A percentile compares a stretch with the other conserved stretches of the same genome.
These are phyloP conservation scores for Troides helena DNA, from an alignment of 2,888 invertebrate species.

Conservation along the genomic window DNA sequence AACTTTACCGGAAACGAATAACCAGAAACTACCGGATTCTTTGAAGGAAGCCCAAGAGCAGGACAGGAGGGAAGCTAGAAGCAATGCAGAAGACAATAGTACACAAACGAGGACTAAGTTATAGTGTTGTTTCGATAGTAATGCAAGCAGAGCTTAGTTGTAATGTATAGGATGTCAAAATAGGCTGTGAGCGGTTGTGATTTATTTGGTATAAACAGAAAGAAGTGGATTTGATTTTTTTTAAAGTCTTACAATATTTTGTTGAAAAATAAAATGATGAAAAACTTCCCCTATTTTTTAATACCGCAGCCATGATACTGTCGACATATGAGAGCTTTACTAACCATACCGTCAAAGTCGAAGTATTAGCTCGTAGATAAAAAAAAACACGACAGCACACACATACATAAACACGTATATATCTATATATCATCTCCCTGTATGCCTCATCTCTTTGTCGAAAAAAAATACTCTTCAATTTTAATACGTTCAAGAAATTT, in stretches of 20 bases:
- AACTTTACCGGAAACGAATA: conserved; percentile 82
- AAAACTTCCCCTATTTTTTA: too few species aligned
- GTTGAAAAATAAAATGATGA: background rate
- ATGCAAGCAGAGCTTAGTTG: conserved; percentile 13
- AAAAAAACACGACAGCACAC: too few species aligned
- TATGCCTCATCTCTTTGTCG: too few species aligned
- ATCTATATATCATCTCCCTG: too few species aligned
- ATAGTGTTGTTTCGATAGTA: conserved; percentile 25
- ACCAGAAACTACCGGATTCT: conserved; percentile 81
- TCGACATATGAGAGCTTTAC: too few species aligned
- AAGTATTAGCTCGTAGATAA: too few species aligned
- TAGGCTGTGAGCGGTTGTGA: conserved; percentile 24
- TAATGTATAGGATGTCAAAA: conserved; percentile 30
- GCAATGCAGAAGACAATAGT: conserved; percentile 35
- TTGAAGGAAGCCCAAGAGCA: conserved; percentile 80
- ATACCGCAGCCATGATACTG: too few species aligned
- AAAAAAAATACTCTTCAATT: too few species aligned
- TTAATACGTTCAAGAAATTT: too few species aligned
- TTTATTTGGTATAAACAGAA: conserved; percentile 21
- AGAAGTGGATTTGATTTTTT: background rate
- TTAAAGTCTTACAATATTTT: background rate
- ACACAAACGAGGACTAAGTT: conserved; percentile 44
- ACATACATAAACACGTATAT: too few species aligned
- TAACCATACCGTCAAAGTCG: too few species aligned
- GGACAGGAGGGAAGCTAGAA: conserved; percentile 43